phyloP scores from a whole-genome alignment of 1,140 invertebrate genomes.

The Popillia japonica region DNA sequence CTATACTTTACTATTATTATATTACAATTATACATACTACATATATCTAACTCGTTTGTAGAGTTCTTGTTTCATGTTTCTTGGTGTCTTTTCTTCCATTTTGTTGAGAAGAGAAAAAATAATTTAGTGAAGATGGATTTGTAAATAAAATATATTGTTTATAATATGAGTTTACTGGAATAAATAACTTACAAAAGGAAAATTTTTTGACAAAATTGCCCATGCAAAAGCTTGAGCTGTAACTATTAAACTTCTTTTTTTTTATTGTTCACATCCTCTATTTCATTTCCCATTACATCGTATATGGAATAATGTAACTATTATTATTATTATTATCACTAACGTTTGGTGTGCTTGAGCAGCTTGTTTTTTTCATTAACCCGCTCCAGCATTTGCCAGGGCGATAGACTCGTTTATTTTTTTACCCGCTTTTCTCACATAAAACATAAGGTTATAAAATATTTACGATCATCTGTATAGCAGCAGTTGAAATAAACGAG shows the following conservation, averaged over 20 bases:
- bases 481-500: not conserved
- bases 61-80: constrained; percentile 11
- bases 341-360: constrained; percentile 40
- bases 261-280: not conserved
- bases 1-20: constrained; percentile 34
- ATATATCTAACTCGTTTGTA: constrained; percentile 30
- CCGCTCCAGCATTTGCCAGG: constrained; percentile 61
- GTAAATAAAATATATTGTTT: constrained; percentile 38
- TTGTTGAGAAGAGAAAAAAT: constrained; percentile 15
- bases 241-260: not conserved
- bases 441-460: constrained; percentile 21
- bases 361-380: constrained; percentile 36
- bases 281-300: not conserved
- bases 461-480: not conserved
- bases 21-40: constrained; percentile 1
- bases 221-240: constrained; percentile 54
- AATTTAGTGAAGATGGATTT: constrained; percentile 31
- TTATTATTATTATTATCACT: constrained; percentile 30
- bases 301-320: not conserved
- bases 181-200: constrained; percentile 34
- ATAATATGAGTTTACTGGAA: constrained; percentile 39
- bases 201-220: constrained; percentile 43
- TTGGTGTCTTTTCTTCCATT: constrained; percentile 11
- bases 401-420: constrained; percentile 55
- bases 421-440: constrained; percentile 45